These are phyloP conservation scores for Bombus polaris DNA, from an alignment of 1,140 invertebrate species.

Conservation along the genomic window DNA sequence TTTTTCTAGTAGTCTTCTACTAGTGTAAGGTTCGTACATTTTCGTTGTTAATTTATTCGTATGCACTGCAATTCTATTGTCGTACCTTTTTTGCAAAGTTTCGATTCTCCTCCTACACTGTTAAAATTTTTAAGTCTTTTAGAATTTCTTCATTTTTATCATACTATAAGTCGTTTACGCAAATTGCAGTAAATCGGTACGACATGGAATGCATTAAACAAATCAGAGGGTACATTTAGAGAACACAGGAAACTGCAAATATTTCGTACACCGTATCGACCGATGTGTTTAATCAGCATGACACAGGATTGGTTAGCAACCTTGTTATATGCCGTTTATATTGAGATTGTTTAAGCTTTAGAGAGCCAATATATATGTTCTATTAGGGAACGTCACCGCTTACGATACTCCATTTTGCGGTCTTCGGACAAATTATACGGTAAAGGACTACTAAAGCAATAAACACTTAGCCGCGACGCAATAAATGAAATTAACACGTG, in stretches of 20 bases:
- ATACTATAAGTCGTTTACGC: too few species aligned
- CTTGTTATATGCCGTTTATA: neutral
- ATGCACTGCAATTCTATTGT: too few species aligned
- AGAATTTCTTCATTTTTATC: too few species aligned
- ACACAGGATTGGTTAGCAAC: neutral
- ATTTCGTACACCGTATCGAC: neutral
- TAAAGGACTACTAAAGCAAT: conserved; percentile 22
- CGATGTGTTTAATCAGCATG: conserved; percentile 15
- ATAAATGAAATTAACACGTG: conserved; percentile 43
- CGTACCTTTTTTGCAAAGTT: too few species aligned
- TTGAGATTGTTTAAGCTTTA: conserved; percentile 4
- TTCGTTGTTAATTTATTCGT: too few species aligned
- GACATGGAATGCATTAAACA: neutral
- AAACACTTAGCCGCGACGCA: conserved; percentile 28
- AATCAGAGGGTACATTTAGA: neutral
- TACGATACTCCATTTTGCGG: conserved; percentile 26
- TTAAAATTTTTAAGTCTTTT: too few species aligned
- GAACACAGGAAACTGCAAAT: neutral
- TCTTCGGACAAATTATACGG: conserved; percentile 17
- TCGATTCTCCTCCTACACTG: too few species aligned
- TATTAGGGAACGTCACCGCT: neutral
- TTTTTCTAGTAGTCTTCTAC: too few species aligned
- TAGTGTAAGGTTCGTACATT: too few species aligned
- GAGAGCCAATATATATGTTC: conserved; percentile 1
- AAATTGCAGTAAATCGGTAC: neutral